Evolutionary conservation across 2,888 invertebrate species (phyloP).

Genomic region (Hypercompe scribonia): DNA sequence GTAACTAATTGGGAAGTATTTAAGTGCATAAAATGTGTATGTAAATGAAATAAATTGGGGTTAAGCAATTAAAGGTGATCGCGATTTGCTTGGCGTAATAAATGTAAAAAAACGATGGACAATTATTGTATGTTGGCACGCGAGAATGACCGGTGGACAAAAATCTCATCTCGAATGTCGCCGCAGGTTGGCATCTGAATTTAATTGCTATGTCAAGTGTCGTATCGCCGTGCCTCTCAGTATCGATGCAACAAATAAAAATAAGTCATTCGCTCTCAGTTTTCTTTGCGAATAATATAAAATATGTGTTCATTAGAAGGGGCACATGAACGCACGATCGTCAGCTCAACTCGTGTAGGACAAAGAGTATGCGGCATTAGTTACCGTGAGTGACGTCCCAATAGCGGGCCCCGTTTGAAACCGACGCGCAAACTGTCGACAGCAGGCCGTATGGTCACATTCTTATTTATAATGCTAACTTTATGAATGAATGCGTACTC

Average conservation of each 20-base stretch:
- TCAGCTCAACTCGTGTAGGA: slow-evolving; percentile 58
- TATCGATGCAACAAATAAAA: neutral
- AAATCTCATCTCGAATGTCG: slow-evolving; percentile 69
- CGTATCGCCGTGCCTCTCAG: slow-evolving; percentile 41
- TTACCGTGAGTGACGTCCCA: slow-evolving; percentile 73
- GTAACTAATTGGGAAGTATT: slow-evolving; percentile 74
- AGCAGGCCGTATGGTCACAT: slow-evolving; percentile 52
- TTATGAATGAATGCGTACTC: slow-evolving; percentile 69
- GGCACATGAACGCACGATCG: slow-evolving; percentile 63
- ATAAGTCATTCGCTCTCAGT: neutral
- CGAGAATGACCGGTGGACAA: slow-evolving; percentile 55
- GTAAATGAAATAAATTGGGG: slow-evolving; percentile 55
- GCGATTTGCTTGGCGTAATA: slow-evolving; percentile 35
- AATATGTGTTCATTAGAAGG: slow-evolving; percentile 54
- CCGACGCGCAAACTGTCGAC: slow-evolving; percentile 53
- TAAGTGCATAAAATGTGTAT: slow-evolving; percentile 63
- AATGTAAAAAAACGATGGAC: slow-evolving; percentile 33
- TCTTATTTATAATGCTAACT: slow-evolving; percentile 47
- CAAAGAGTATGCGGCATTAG: slow-evolving; percentile 68
- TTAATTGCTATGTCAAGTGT: slow-evolving; percentile 72
- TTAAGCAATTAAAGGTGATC: slow-evolving; percentile 43
- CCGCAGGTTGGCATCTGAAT: slow-evolving; percentile 67
- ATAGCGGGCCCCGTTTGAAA: slow-evolving; percentile 61
- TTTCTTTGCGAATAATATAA: slow-evolving; percentile 17
- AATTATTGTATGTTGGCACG: slow-evolving; percentile 44